These are phyloP conservation scores for Oreochromis tanganicae DNA, from an alignment of 2,113 vertebrate species.

Conservation along the genomic window DNA sequence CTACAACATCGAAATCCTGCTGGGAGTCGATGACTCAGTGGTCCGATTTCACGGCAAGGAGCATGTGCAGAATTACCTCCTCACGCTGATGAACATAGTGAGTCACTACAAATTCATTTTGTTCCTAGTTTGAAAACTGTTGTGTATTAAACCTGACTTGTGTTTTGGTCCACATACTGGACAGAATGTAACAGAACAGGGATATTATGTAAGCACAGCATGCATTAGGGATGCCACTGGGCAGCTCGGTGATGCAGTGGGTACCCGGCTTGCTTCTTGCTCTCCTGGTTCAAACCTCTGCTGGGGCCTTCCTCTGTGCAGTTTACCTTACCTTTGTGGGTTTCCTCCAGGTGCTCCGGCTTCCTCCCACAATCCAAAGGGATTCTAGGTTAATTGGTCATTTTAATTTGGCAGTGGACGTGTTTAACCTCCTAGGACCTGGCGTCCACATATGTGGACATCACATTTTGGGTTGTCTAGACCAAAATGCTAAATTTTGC, in stretches of 20 bases:
- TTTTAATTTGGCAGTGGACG: background rate
- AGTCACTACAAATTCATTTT: slow-evolving; percentile 45
- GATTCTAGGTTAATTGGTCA: background rate
- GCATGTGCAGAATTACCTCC: slow-evolving; percentile 98
- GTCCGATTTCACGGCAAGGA: slow-evolving; percentile 97
- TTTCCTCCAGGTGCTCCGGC: background rate
- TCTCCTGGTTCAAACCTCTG: background rate
- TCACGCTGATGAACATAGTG: slow-evolving; percentile 99
- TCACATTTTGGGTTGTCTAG: too few relatives aligned
- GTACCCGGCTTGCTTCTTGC: background rate
- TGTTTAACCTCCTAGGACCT: background rate
- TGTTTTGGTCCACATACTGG: background rate
- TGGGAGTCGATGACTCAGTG: slow-evolving; percentile 95
- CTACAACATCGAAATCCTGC: slow-evolving; percentile 95
- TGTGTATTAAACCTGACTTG: background rate
- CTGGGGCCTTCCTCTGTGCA: background rate
- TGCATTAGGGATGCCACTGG: background rate
- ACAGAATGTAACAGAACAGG: background rate
- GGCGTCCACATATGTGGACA: too few relatives aligned
- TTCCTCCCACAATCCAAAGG: background rate
- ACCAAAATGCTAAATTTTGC: too few relatives aligned
- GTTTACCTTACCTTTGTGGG: background rate
- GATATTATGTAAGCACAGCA: background rate
- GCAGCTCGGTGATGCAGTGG: background rate
- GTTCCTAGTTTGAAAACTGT: too few relatives aligned